These are phyloP conservation scores for Montipora foliosa DNA, from an alignment of 64 coral and sea anemone genomes.

Conservation along the genomic window DNA sequence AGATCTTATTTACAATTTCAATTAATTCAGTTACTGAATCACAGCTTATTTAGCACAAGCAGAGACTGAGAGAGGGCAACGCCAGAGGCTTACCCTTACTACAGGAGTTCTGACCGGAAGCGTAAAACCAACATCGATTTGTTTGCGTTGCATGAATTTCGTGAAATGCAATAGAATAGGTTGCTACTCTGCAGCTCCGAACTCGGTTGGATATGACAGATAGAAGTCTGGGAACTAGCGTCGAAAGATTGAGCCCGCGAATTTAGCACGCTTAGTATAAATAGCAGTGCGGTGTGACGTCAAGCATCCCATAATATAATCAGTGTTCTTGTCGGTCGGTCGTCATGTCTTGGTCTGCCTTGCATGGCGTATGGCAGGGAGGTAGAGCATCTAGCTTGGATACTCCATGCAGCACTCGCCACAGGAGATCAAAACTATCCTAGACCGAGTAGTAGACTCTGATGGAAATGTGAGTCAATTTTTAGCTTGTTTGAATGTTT, in stretches of 20 bases:
- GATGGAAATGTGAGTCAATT: constrained; percentile 96
- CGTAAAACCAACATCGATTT: no score
- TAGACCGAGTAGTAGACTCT: constrained; percentile 99
- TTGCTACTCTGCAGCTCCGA: no score
- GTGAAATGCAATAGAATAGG: no score
- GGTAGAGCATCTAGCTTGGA: constrained; percentile 62
- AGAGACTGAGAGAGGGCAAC: no score
- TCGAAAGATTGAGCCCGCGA: constrained; percentile 80
- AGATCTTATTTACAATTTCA: no score
- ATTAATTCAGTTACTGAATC: no score
- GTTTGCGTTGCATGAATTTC: no score
- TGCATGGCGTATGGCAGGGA: constrained; percentile 94
- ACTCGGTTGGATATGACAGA: neutral
- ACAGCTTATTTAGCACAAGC: no score
- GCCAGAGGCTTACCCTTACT: no score
- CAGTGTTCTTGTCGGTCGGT: constrained; percentile 70
- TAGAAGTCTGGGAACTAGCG: neutral
- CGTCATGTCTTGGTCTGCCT: constrained; percentile 99
- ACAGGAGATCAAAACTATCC: constrained; percentile 98
- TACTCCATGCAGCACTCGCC: constrained; percentile 99
- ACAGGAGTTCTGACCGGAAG: no score
- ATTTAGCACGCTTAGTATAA: constrained; percentile 75
- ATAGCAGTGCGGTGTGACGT: constrained; percentile 94
- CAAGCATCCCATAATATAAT: constrained; percentile 99
- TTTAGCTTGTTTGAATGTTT: neutral